Conservation (phyloP, 2,113 vertebrate genomes). For the Odontesthes bonariensis region DNA sequence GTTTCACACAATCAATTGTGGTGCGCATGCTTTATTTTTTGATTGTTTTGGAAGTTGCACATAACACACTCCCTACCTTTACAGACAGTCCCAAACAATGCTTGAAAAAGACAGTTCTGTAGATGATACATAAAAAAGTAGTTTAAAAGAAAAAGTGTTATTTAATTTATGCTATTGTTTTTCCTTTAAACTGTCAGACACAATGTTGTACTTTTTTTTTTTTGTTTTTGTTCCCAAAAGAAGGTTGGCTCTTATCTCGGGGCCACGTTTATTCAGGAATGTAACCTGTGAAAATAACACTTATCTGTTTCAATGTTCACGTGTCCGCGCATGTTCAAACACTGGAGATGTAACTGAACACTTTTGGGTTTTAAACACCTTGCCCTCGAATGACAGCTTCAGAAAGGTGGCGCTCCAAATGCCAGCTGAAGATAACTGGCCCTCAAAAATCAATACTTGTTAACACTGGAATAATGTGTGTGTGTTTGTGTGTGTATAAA, state of each 20-base stretch:
- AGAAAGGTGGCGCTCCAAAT: conserved; percentile 17
- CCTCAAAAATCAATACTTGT: conserved; percentile 30
- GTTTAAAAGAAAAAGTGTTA: neutral
- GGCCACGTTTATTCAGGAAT: neutral
- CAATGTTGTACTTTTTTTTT: conserved; percentile 10
- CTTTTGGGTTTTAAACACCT: conserved; percentile 32
- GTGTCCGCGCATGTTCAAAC: neutral
- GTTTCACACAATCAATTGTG: conserved; percentile 32
- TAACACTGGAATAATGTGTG: conserved; percentile 50
- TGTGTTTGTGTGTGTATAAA: conserved; percentile 29
- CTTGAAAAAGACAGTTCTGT: conserved; percentile 36
- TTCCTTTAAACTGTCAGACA: conserved; percentile 25
- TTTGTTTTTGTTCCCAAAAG: neutral
- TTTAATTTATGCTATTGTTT: neutral
- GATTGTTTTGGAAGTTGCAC: conserved; percentile 23
- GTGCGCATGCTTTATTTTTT: conserved; percentile 63
- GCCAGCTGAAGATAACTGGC: conserved; percentile 35
- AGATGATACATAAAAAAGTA: conserved; percentile 1
- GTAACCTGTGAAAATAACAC: neutral
- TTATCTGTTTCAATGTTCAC: neutral
- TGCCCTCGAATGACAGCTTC: conserved; percentile 5
- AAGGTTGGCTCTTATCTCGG: conserved; percentile 4
- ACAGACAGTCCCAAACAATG: conserved; percentile 22
- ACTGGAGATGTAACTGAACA: conserved; percentile 21
- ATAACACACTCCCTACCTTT: conserved; percentile 1